Conservation (phyloP, 2,888 invertebrate genomes). For the Bruchidius siliquastri region DNA sequence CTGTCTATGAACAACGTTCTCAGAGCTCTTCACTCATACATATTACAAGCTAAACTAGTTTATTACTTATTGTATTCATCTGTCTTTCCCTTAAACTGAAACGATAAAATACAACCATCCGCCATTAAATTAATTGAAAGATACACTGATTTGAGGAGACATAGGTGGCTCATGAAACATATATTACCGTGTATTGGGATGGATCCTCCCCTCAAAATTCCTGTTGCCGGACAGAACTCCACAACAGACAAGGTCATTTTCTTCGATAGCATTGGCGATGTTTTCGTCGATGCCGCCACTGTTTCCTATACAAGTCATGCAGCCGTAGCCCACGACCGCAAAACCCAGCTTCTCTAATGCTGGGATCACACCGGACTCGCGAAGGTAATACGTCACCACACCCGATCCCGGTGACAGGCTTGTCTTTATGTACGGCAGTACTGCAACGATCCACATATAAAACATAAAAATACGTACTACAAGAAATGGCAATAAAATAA, state of each 20-base stretch:
- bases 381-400: conserved; percentile 47
- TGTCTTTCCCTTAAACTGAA: too few species aligned
- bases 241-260: conserved; percentile 89
- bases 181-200: conserved; percentile 70
- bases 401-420: conserved; percentile 80
- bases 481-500: too few species aligned
- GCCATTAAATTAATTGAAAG: too few species aligned
- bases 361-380: conserved; percentile 88
- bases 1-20: too few species aligned
- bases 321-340: conserved; percentile 92
- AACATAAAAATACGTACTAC: neutral
- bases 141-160: too few species aligned
- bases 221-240: conserved; percentile 96
- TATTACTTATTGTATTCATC: too few species aligned
- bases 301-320: conserved; percentile 99
- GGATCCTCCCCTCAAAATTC: conserved; percentile 97
- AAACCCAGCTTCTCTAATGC: conserved; percentile 85
- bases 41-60: too few species aligned
- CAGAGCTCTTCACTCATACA: too few species aligned
- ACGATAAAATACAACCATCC: too few species aligned
- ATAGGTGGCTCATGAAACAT: too few species aligned
- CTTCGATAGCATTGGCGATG: conserved; percentile 88
- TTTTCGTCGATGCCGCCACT: conserved; percentile 91
- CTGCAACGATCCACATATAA: conserved; percentile 40
- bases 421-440: conserved; percentile 90